These are phyloP conservation scores for Pteruthius melanotis DNA, from an alignment of 2,113 vertebrate genomes.

Conservation along the genomic window DNA sequence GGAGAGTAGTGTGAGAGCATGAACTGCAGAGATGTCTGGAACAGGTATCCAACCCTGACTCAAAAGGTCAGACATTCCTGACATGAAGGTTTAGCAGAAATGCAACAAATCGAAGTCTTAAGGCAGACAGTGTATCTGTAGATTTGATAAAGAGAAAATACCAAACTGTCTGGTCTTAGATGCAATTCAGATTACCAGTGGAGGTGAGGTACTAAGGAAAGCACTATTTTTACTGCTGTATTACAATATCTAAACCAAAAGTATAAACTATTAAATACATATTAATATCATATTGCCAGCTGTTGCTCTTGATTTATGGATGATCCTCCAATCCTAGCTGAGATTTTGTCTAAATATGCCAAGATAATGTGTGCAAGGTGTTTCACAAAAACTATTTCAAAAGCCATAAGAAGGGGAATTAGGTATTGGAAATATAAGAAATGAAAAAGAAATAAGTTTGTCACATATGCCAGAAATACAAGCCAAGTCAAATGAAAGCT, in stretches of 20 bases:
- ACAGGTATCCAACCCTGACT: not conserved
- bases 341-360: not conserved
- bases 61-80: not conserved
- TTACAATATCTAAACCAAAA: not conserved
- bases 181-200: not conserved
- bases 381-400: not conserved
- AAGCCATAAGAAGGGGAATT: not conserved
- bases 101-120: not conserved
- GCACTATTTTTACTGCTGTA: not conserved
- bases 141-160: not conserved
- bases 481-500: slow-evolving; percentile 18
- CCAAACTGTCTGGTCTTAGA: not conserved
- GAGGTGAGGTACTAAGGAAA: not conserved
- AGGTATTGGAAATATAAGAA: not conserved
- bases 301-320: not conserved
- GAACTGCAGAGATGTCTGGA: not conserved
- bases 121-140: not conserved
- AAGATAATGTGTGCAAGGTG: not conserved
- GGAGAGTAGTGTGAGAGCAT: not conserved
- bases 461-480: not conserved
- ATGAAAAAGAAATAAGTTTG: not conserved
- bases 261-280: not conserved
- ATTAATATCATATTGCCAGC: not conserved
- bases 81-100: not conserved
- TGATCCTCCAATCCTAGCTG: not conserved